phyloP scores from a whole-genome alignment of 2,113 vertebrate genomes.

The Nothobranchius kuhntae region DNA sequence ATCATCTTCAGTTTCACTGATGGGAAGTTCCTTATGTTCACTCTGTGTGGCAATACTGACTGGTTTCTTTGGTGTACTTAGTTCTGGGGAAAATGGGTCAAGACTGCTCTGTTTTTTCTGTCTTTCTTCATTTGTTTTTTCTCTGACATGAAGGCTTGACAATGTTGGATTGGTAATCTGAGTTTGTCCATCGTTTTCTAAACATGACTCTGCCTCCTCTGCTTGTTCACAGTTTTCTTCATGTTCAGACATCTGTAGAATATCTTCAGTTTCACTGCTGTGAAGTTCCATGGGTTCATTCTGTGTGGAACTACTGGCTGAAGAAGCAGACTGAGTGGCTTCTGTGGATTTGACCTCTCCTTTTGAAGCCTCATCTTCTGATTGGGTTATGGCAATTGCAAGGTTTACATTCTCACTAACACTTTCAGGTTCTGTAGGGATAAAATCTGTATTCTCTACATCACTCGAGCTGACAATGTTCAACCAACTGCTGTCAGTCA shows the following conservation, averaged over 20 bases:
- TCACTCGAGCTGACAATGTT: constrained; percentile 5
- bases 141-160: not conserved
- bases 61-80: constrained; percentile 17
- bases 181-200: not conserved
- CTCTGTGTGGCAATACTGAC: too few relatives aligned
- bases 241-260: not conserved
- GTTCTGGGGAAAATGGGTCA: not conserved
- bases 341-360: not conserved
- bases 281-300: not conserved
- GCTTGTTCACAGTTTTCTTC: not conserved
- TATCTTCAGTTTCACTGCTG: constrained; percentile 6
- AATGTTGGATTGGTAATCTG: not conserved
- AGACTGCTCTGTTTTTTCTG: not conserved
- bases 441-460: not conserved
- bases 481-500: not conserved
- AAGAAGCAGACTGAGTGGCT: not conserved
- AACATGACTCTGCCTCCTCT: not conserved
- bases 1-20: constrained; percentile 1
- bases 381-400: constrained; percentile 1
- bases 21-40: too few relatives aligned
- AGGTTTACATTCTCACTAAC: not conserved
- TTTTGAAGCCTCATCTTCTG: not conserved
- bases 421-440: constrained; percentile 4
- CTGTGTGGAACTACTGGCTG: not conserved
- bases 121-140: constrained; percentile 1